Conservation (phyloP, 1,140 invertebrate genomes). For the Conus betulinus region DNA sequence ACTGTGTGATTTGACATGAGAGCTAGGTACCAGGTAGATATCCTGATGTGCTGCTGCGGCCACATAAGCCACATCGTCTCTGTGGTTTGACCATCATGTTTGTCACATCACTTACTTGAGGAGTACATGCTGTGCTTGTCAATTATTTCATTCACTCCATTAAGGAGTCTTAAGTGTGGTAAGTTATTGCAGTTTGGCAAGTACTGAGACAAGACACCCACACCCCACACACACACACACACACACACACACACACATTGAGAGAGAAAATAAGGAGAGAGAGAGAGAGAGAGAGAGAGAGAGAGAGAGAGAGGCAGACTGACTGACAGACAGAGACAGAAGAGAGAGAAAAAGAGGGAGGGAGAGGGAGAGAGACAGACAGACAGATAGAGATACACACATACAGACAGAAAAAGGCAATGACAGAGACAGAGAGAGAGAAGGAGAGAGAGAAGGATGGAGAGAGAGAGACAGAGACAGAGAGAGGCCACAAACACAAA, state of each 20-base stretch:
- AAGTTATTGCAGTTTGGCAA: too few relatives aligned
- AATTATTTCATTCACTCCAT: too few relatives aligned
- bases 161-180: too few relatives aligned
- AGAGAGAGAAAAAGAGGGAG: slow-evolving; percentile 27
- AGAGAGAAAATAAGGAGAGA: slow-evolving; percentile 24
- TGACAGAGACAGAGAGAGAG: background rate
- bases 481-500: too few relatives aligned
- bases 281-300: slow-evolving; percentile 18
- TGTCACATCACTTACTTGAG: too few relatives aligned
- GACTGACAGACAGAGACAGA: background rate
- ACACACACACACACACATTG: background rate
- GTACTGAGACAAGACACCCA: background rate
- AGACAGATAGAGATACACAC: background rate
- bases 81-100: too few relatives aligned
- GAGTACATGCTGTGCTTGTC: too few relatives aligned
- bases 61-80: too few relatives aligned
- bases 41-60: too few relatives aligned
- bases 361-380: slow-evolving; percentile 34
- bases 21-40: too few relatives aligned
- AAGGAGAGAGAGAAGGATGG: background rate
- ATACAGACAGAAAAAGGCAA: slow-evolving; percentile 4
- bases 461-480: too few relatives aligned
- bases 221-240: background rate
- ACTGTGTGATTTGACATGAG: too few relatives aligned
- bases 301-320: background rate